A percentile compares a stretch with the other conserved stretches of the same genome.
Conservation (phyloP, 1,140 invertebrate genomes). For the Nilaparvata lugens region DNA sequence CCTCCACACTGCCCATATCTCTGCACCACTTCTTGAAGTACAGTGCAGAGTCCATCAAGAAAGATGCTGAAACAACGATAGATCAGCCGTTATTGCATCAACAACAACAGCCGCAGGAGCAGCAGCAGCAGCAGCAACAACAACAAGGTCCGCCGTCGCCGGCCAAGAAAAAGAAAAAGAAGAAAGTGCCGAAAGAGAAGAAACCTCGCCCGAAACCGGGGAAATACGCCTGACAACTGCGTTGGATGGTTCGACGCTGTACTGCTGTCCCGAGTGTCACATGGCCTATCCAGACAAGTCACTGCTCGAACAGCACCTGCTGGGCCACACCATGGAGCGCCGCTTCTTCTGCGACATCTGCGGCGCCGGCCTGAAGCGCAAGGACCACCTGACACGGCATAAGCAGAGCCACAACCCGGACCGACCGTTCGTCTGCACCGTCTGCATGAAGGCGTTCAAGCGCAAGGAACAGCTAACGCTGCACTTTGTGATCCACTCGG, state of each 20-base stretch:
- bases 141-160: conserved; percentile 34
- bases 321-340: conserved; percentile 42
- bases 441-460: conserved; percentile 45
- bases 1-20: conserved; percentile 63
- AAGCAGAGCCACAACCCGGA: conserved; percentile 45
- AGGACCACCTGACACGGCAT: conserved; percentile 42
- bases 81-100: conserved; percentile 5
- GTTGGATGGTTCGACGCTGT: conserved; percentile 69
- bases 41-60: conserved; percentile 61
- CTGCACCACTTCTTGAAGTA: conserved; percentile 79
- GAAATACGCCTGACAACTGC: conserved; percentile 74
- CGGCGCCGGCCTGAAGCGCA: conserved; percentile 40
- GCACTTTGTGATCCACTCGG: conserved; percentile 43
- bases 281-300: conserved; percentile 76
- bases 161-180: conserved; percentile 74
- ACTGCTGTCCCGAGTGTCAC: conserved; percentile 78
- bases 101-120: conserved; percentile 28
- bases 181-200: conserved; percentile 67
- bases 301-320: conserved; percentile 68
- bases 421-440: conserved; percentile 41
- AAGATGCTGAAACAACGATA: conserved; percentile 40
- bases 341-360: conserved; percentile 42
- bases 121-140: conserved; percentile 20
- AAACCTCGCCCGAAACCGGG: conserved; percentile 71
- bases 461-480: conserved; percentile 45